These are phyloP conservation scores for Schizopygopsis pylzovi DNA, from an alignment of 2,797 vertebrate species.

Conservation along the genomic window DNA sequence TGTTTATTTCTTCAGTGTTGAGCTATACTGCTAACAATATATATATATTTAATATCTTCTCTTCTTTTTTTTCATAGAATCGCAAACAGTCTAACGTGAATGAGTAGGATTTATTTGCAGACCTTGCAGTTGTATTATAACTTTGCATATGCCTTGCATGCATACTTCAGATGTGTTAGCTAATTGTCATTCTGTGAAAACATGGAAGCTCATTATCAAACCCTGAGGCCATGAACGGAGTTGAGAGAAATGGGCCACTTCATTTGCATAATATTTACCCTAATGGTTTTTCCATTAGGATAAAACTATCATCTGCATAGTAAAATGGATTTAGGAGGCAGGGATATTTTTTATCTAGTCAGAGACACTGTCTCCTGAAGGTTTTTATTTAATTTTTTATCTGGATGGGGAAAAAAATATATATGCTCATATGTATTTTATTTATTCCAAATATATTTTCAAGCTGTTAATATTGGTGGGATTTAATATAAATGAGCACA, in stretches of 20 bases:
- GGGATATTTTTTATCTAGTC: constrained; percentile 62
- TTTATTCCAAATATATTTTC: too few relatives aligned
- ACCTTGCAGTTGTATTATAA: constrained; percentile 35
- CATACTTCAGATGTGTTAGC: constrained; percentile 58
- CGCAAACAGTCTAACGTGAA: not conserved
- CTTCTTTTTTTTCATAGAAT: not conserved
- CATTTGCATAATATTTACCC: constrained; percentile 80
- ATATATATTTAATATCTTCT: too few relatives aligned
- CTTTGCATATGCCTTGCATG: constrained; percentile 51
- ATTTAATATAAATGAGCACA: constrained; percentile 27
- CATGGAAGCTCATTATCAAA: constrained; percentile 74
- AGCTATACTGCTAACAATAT: not conserved
- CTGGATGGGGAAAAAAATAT: not conserved
- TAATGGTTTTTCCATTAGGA: constrained; percentile 82
- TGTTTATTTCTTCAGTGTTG: not conserved
- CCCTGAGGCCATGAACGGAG: constrained; percentile 73
- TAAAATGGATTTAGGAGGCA: constrained; percentile 72
- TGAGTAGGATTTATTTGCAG: constrained; percentile 15
- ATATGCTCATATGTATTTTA: constrained; percentile 2
- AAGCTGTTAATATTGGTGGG: not conserved
- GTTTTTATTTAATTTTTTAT: not conserved
- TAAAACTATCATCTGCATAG: constrained; percentile 77
- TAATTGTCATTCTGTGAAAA: constrained; percentile 76
- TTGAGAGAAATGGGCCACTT: constrained; percentile 71
- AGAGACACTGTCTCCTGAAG: constrained; percentile 57